A percentile compares a stretch with the other conserved stretches of the same genome.
Evolutionary conservation across 2,888 invertebrate genomes (phyloP).

Genomic region (Cephus sareptanus): DNA sequence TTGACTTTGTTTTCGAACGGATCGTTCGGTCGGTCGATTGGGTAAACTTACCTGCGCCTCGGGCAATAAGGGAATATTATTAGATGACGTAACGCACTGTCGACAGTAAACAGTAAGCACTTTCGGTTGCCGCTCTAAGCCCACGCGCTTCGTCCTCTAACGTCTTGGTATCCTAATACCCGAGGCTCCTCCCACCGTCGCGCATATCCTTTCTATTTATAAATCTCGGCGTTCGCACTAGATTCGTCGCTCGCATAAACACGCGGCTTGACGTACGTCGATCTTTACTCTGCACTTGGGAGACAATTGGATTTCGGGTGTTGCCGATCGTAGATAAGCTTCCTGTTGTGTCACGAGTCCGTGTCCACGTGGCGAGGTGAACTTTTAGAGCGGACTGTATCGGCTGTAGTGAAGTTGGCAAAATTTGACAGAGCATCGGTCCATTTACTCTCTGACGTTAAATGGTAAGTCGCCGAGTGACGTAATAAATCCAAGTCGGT

Average conservation of each 20-base stretch:
- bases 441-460: not conserved
- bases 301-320: too few species aligned
- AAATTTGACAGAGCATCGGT: not conserved
- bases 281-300: too few species aligned
- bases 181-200: not conserved
- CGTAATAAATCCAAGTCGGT: not conserved
- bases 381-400: not conserved
- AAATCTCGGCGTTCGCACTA: conserved; percentile 49
- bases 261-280: too few species aligned
- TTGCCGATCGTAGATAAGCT: not conserved
- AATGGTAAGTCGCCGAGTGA: not conserved
- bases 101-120: conserved; percentile 48
- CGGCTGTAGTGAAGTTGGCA: not conserved
- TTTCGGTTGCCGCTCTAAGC: conserved; percentile 37
- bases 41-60: not conserved
- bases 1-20: not conserved
- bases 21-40: not conserved
- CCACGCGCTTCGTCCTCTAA: not conserved
- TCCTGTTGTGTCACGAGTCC: not conserved
- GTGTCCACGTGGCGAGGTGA: not conserved
- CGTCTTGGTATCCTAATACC: not conserved
- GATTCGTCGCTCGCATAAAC: conserved; percentile 15
- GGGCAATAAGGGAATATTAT: not conserved
- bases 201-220: conserved; percentile 29
- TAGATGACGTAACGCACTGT: conserved; percentile 8